These are phyloP conservation scores for Holocentrus rufus DNA, from an alignment of 2,797 vertebrate species.

Conservation along the genomic window DNA sequence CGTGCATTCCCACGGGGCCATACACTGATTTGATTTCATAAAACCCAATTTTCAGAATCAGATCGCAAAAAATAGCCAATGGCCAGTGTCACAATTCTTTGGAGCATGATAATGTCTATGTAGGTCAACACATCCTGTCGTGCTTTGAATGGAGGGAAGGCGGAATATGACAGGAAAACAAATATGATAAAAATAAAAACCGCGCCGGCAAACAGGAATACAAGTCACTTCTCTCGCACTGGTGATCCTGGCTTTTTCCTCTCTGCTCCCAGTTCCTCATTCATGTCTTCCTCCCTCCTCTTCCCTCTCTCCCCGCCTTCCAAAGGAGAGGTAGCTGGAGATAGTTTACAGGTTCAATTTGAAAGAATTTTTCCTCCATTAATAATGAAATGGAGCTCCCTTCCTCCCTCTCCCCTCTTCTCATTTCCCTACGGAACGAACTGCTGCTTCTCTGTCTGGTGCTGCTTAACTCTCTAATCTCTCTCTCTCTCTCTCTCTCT, in stretches of 20 bases:
- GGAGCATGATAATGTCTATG: too few species aligned
- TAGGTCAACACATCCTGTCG: background rate
- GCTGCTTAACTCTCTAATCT: constrained; percentile 49
- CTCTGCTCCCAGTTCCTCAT: constrained; percentile 18
- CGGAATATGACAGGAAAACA: background rate
- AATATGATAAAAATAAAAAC: background rate
- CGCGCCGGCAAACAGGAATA: background rate
- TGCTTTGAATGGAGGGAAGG: background rate
- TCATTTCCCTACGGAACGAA: constrained; percentile 45
- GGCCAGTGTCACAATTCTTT: too few species aligned
- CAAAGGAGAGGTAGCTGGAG: constrained; percentile 39
- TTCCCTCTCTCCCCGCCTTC: constrained; percentile 27
- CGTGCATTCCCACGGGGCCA: too few species aligned
- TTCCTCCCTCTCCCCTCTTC: constrained; percentile 26
- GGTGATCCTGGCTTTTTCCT: background rate
- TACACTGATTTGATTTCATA: too few species aligned
- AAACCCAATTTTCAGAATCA: too few species aligned
- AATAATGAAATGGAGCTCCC: constrained; percentile 75
- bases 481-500: constrained; percentile 35
- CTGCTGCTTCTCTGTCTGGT: constrained; percentile 43
- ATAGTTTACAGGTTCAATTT: constrained; percentile 72
- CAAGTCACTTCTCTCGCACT: background rate
- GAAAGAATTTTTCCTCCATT: constrained; percentile 72
- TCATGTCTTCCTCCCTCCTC: constrained; percentile 13
- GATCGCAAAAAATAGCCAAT: too few species aligned